Evolutionary conservation across 2,888 invertebrate genomes (phyloP).

Genomic region (Caenorhabditis sp.): DNA sequence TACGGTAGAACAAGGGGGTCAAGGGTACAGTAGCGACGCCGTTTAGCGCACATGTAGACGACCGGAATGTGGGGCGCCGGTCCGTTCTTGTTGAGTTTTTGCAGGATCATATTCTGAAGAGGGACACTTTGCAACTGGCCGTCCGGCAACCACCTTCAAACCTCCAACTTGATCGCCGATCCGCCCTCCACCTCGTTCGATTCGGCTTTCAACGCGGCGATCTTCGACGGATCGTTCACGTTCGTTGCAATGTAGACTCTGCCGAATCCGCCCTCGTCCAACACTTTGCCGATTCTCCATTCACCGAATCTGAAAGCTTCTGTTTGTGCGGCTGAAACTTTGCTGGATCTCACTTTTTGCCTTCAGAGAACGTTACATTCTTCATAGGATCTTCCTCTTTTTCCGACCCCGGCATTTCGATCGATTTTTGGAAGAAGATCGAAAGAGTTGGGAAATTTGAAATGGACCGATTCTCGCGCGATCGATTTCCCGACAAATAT

Average conservation of each 20-base stretch:
- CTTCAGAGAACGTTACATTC: constrained; percentile 41
- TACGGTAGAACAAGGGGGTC: too few relatives aligned
- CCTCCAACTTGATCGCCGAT: constrained; percentile 73
- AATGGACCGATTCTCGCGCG: too few relatives aligned
- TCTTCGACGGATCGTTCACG: constrained; percentile 22
- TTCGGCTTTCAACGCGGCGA: constrained; percentile 74
- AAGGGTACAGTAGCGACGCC: constrained; percentile 63
- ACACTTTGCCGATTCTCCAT: constrained; percentile 64
- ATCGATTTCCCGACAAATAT: too few relatives aligned
- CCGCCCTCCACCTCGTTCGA: constrained; percentile 74
- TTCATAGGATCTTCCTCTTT: constrained; percentile 54
- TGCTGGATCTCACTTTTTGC: constrained; percentile 22
- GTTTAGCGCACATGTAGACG: constrained; percentile 66
- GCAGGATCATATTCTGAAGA: constrained; percentile 60
- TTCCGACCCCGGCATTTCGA: constrained; percentile 12
- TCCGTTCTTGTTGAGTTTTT: constrained; percentile 60
- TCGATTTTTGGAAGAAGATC: too few relatives aligned
- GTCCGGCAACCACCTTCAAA: background rate
- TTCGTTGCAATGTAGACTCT: constrained; percentile 60
- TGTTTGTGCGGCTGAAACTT: background rate
- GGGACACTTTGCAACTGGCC: background rate
- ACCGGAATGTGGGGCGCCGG: constrained; percentile 68
- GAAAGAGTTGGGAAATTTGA: too few relatives aligned
- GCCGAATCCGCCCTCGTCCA: constrained; percentile 76
- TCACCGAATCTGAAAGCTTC: constrained; percentile 58